A percentile compares a stretch with the other conserved stretches of the same genome.
Evolutionary conservation across 1,140 invertebrate genomes (phyloP).

Genomic region (Paramacrobiotus metropolitanus): DNA sequence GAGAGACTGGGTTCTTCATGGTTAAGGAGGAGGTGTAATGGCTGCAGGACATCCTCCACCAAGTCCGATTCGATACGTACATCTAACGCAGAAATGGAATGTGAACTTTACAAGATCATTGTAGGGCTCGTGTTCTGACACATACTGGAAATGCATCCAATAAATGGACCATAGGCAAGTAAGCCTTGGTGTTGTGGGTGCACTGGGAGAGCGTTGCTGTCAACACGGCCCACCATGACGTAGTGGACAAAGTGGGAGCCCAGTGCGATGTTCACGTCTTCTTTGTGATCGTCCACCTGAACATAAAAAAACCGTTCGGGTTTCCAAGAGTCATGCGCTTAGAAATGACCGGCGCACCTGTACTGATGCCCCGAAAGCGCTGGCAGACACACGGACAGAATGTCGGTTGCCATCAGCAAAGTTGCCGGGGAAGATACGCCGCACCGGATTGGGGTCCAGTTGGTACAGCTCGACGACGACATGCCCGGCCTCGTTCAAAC

Average conservation of each 20-base stretch:
- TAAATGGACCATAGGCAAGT: neutral
- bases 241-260: neutral
- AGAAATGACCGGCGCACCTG: neutral
- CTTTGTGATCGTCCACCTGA: neutral
- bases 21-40: neutral
- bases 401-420: no score
- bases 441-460: no score
- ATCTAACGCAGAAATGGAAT: neutral
- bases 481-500: no score
- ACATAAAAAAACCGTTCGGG: neutral
- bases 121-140: neutral
- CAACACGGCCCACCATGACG: neutral
- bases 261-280: neutral
- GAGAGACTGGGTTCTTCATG: neutral
- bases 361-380: no score
- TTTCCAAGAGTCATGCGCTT: neutral
- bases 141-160: neutral
- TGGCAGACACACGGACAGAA: no score
- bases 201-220: neutral
- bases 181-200: neutral
- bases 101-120: neutral
- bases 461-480: no score
- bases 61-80: neutral
- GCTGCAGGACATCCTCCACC: neutral
- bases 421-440: no score